Percentiles rank a stretch among this genome's conserved stretches.
phyloP scores from a whole-genome alignment of 2,797 vertebrate genomes.

The Amblyraja radiata region DNA sequence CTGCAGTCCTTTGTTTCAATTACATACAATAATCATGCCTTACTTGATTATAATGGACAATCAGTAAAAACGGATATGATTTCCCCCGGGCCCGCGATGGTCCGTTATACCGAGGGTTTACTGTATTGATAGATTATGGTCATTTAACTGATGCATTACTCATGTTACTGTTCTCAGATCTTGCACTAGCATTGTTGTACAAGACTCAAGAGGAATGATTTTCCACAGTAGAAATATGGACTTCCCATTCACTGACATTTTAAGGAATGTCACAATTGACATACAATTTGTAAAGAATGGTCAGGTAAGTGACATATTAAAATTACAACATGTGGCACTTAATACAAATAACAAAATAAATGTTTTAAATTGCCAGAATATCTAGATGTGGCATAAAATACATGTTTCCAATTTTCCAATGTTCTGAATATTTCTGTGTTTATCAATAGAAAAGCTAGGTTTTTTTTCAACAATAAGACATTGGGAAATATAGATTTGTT shows the following conservation, averaged over 20 bases:
- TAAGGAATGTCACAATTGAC: conserved; percentile 74
- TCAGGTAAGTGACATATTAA: conserved; percentile 56
- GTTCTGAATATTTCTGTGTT: neutral
- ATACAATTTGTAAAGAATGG: conserved; percentile 69
- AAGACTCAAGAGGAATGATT: conserved; percentile 71
- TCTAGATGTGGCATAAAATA: neutral
- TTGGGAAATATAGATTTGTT: neutral
- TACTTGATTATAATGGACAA: too few relatives aligned
- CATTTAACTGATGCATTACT: neutral
- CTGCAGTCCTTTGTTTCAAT: too few relatives aligned
- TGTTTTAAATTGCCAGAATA: neutral
- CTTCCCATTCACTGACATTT: conserved; percentile 60
- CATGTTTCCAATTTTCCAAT: neutral
- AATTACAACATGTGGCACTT: neutral
- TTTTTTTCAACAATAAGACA: neutral
- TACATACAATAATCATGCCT: too few relatives aligned
- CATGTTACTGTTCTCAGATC: conserved; percentile 60
- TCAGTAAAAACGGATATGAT: too few relatives aligned
- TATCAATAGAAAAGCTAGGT: neutral
- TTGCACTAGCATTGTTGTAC: conserved; percentile 84
- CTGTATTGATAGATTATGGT: neutral
- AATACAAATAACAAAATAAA: neutral
- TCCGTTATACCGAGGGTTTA: too few relatives aligned
- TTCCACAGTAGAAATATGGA: conserved; percentile 90
- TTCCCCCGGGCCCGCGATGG: too few relatives aligned